phyloP scores from a whole-genome alignment of 2,888 invertebrate genomes.

The Aphidoletes aphidimyza region DNA sequence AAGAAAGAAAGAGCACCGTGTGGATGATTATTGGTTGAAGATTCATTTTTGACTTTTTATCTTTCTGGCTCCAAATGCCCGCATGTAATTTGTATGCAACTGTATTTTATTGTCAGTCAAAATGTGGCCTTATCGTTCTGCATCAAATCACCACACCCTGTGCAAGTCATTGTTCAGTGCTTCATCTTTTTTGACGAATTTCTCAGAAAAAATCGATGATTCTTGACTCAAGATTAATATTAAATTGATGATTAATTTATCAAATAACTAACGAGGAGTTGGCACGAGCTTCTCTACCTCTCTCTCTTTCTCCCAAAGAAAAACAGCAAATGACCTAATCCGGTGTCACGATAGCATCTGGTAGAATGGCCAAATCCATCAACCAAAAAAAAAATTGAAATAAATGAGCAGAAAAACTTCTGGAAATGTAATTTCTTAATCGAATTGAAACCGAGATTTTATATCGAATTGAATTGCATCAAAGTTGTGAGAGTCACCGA shows the following conservation, averaged over 20 bases:
- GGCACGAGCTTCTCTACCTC: too few relatives aligned
- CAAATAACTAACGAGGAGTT: background rate
- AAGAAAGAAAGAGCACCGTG: too few relatives aligned
- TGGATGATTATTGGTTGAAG: background rate
- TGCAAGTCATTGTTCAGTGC: background rate
- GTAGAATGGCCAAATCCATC: background rate
- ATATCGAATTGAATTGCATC: background rate
- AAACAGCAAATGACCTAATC: background rate
- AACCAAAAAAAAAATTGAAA: background rate
- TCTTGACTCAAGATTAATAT: background rate
- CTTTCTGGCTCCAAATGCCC: background rate
- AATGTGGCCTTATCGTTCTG: too few relatives aligned
- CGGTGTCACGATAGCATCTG: background rate
- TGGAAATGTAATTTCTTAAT: slow-evolving; percentile 45
- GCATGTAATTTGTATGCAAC: background rate
- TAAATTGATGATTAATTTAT: slow-evolving; percentile 36
- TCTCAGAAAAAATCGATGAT: too few relatives aligned
- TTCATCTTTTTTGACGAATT: background rate
- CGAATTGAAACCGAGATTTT: background rate
- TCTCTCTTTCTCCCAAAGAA: background rate
- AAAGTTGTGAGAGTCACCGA: background rate
- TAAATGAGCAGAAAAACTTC: slow-evolving; percentile 11
- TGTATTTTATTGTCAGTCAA: background rate
- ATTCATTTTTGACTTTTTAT: background rate
- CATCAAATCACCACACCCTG: background rate